These are phyloP conservation scores for Sesamia nonagrioides DNA, from an alignment of 1,140 invertebrate genomes.

Conservation along the genomic window DNA sequence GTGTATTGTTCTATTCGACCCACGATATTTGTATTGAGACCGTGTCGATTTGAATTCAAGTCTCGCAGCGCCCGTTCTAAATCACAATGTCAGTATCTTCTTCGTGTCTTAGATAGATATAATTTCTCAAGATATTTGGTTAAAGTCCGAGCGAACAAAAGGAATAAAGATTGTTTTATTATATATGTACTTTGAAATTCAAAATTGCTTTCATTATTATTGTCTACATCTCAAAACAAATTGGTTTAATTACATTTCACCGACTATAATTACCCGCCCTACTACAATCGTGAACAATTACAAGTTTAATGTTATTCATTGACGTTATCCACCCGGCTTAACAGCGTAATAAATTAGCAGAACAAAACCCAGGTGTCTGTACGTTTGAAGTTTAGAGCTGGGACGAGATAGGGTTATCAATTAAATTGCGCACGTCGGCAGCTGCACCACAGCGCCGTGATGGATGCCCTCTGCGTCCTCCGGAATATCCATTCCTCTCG, in stretches of 20 bases:
- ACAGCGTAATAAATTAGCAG: conserved; percentile 35
- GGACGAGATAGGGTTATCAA: conserved; percentile 31
- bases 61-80: conserved; percentile 54
- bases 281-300: conserved; percentile 10
- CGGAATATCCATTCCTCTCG: conserved; percentile 52
- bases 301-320: conserved; percentile 28
- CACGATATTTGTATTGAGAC: conserved; percentile 58
- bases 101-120: conserved; percentile 40
- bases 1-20: conserved; percentile 59
- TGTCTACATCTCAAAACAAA: background rate
- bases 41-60: conserved; percentile 61
- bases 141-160: background rate
- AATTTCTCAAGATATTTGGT: conserved; percentile 50
- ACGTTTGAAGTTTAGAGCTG: conserved; percentile 33
- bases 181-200: background rate
- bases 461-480: conserved; percentile 42
- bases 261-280: background rate
- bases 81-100: conserved; percentile 54
- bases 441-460: conserved; percentile 45
- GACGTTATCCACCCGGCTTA: conserved; percentile 24
- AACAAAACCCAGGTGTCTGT: conserved; percentile 44
- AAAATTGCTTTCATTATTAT: background rate
- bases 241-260: background rate
- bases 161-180: background rate
- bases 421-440: conserved; percentile 45